These are phyloP conservation scores for Ectemnius cavifrons DNA, from an alignment of 2,888 invertebrate species.

Conservation along the genomic window DNA sequence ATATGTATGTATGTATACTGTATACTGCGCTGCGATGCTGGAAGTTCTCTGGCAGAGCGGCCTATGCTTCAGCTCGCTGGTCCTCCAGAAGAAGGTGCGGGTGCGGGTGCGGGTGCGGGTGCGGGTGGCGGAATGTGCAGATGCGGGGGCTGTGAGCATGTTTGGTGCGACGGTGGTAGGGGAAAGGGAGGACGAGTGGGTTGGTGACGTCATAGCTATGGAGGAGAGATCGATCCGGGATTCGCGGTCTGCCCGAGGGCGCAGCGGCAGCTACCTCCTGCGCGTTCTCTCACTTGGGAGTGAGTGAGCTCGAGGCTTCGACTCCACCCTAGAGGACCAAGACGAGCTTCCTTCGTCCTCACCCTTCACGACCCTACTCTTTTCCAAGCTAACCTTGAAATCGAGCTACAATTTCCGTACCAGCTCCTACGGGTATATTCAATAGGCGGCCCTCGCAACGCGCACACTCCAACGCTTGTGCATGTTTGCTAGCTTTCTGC, in stretches of 20 bases:
- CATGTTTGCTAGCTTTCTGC: too few species aligned
- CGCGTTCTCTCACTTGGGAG: conserved; percentile 10
- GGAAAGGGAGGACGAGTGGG: conserved; percentile 53
- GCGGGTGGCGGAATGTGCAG: conserved; percentile 23
- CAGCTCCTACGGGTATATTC: too few species aligned
- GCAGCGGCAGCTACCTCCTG: conserved; percentile 48
- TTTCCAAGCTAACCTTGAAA: not conserved
- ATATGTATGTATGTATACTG: too few species aligned
- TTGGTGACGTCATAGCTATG: conserved; percentile 62
- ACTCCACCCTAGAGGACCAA: conserved; percentile 40
- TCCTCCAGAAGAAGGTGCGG: too few species aligned
- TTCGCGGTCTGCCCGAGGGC: conserved; percentile 63
- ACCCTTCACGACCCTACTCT: not conserved
- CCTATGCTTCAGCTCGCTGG: too few species aligned
- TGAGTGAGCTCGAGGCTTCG: conserved; percentile 32
- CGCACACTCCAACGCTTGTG: too few species aligned
- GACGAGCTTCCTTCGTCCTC: not conserved
- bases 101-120: too few species aligned
- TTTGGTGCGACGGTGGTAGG: conserved; percentile 33
- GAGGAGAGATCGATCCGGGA: conserved; percentile 63
- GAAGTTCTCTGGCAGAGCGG: too few species aligned
- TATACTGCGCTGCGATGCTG: too few species aligned
- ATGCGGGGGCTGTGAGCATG: conserved; percentile 33
- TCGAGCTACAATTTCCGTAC: not conserved
- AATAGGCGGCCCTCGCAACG: too few species aligned